Evolutionary conservation across 30 jellyfish, hydroid and myxozoan species (phyloP).

Genomic region (Phacellophora camtschatica): DNA sequence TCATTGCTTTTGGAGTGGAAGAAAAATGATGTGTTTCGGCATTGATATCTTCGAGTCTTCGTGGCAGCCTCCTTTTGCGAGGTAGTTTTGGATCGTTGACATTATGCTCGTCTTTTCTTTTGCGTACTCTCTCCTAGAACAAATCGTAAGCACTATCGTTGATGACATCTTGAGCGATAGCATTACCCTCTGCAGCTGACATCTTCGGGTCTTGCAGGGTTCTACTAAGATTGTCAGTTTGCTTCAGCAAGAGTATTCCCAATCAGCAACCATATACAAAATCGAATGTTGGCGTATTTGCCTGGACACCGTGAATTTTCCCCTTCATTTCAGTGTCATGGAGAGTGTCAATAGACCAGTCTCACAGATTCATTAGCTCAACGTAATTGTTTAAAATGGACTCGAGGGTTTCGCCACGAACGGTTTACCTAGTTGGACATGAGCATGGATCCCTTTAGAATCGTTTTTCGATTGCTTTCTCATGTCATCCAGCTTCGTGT

Average conservation of each 20-base stretch:
- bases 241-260: constrained; percentile 27
- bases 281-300: constrained; percentile 38
- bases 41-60: constrained; percentile 45
- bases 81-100: constrained; percentile 82
- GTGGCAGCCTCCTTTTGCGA: constrained; percentile 70
- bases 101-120: constrained; percentile 53
- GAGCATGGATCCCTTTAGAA: constrained; percentile 33
- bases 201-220: constrained; percentile 44
- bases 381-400: constrained; percentile 28
- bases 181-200: no score
- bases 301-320: constrained; percentile 37
- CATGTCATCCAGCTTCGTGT: constrained; percentile 37
- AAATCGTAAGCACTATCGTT: constrained; percentile 35
- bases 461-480: constrained; percentile 41
- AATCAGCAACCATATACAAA: constrained; percentile 36
- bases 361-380: constrained; percentile 46
- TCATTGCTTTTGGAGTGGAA: constrained; percentile 48
- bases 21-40: constrained; percentile 61
- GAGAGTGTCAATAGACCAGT: constrained; percentile 43
- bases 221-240: constrained; percentile 33
- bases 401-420: constrained; percentile 66
- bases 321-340: constrained; percentile 34
- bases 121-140: constrained; percentile 58
- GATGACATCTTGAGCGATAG: no score
- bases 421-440: constrained; percentile 46